Evolutionary conservation across 2,797 vertebrate genomes (phyloP).

Genomic region (Ispidina lecontei): DNA sequence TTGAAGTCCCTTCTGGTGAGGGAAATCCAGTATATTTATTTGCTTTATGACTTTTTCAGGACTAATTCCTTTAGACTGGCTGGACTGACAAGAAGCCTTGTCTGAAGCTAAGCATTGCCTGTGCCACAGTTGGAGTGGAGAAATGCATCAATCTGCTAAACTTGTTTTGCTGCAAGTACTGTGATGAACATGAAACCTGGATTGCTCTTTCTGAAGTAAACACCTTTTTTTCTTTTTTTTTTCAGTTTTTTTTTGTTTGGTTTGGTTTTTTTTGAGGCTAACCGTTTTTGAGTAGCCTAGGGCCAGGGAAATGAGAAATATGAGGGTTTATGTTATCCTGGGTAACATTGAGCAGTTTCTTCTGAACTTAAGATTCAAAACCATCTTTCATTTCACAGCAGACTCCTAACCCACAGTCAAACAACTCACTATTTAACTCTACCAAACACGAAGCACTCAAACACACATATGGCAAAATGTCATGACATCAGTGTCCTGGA

Average conservation of each 20-base stretch:
- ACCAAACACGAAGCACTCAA: not conserved
- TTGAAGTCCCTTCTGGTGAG: not conserved
- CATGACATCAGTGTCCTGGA: not conserved
- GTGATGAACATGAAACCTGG: not conserved
- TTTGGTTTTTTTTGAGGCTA: not conserved
- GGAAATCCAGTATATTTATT: not conserved
- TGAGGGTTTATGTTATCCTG: not conserved
- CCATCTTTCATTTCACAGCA: not conserved
- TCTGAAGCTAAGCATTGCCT: not conserved
- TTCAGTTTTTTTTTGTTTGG: no score
- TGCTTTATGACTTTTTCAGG: not conserved
- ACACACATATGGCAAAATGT: not conserved
- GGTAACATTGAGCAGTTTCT: not conserved
- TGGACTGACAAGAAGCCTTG: not conserved
- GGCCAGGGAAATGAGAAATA: not conserved
- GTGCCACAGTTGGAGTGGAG: not conserved
- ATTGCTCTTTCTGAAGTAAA: not conserved
- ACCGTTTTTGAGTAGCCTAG: not conserved
- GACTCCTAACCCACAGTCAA: not conserved
- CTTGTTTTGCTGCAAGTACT: not conserved
- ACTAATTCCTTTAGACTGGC: not conserved
- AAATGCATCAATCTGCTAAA: not conserved
- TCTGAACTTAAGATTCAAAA: not conserved
- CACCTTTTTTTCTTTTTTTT: not conserved
- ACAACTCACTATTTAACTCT: not conserved